A percentile compares a stretch with the other conserved stretches of the same genome.
phyloP scores from a whole-genome alignment of 37 sponge, comb jelly and placozoan species.

The Beroe ovata region DNA sequence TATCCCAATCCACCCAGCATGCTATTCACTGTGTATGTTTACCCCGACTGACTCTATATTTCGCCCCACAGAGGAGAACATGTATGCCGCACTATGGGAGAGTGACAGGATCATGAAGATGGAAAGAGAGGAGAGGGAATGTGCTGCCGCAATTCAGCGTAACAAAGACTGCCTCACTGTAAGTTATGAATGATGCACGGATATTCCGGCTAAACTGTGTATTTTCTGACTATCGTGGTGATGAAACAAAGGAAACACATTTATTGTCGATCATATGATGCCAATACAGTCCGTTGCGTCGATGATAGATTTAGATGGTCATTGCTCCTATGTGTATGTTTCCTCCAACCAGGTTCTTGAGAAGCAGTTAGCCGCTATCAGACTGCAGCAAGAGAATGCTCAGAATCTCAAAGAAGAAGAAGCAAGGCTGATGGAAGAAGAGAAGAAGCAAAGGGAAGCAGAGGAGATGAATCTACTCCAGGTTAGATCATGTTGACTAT shows the following conservation, averaged over 20 bases:
- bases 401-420: constrained; percentile 82
- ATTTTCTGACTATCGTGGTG: too few relatives aligned
- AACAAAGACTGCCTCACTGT: constrained; percentile 78
- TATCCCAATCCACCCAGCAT: too few relatives aligned
- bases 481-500: too few relatives aligned
- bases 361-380: constrained; percentile 83
- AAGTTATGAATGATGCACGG: too few relatives aligned
- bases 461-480: constrained; percentile 49
- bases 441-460: constrained; percentile 48
- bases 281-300: too few relatives aligned
- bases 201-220: too few relatives aligned
- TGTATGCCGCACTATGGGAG: constrained; percentile 93
- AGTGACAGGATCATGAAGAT: constrained; percentile 82
- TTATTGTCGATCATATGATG: too few relatives aligned
- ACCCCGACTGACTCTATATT: too few relatives aligned
- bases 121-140: constrained; percentile 92
- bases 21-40: background rate
- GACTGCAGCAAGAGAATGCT: constrained; percentile 76
- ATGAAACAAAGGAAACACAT: too few relatives aligned
- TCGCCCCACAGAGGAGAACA: constrained; percentile 75
- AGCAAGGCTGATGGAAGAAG: constrained; percentile 79
- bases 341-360: constrained; percentile 70
- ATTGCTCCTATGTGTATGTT: background rate
- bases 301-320: background rate
- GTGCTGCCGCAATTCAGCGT: constrained; percentile 81